A percentile compares a stretch with the other conserved stretches of the same genome.
Evolutionary conservation across 2,113 vertebrate species (phyloP).

Genomic region (Edolisoma coerulescens): DNA sequence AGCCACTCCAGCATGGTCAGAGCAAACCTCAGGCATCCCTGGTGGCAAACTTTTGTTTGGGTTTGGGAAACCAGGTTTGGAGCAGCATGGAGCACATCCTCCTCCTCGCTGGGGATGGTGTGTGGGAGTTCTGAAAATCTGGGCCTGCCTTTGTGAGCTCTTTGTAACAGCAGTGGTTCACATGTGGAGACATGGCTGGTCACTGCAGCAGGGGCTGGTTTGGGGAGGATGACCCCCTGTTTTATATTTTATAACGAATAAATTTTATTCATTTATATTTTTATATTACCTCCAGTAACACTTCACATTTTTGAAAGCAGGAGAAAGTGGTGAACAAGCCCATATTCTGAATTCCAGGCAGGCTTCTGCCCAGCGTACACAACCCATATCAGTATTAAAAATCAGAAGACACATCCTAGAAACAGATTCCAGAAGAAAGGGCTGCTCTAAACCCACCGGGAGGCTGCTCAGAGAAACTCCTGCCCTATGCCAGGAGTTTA

Average conservation of each 20-base stretch:
- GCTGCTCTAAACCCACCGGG: neutral
- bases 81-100: neutral
- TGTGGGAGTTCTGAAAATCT: neutral
- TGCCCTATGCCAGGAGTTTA: neutral
- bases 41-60: neutral
- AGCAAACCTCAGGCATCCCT: neutral
- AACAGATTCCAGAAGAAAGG: neutral
- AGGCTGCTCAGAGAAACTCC: neutral
- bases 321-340: neutral
- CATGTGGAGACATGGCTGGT: rapidly evolving
- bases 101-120: neutral
- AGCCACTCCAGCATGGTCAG: neutral
- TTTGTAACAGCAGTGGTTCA: neutral
- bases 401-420: neutral
- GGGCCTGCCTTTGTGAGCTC: neutral
- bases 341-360: neutral
- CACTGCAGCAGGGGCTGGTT: neutral
- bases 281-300: too few relatives aligned
- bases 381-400: neutral
- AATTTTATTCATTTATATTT: neutral
- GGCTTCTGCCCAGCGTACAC: neutral
- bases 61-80: neutral
- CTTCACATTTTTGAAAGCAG: neutral
- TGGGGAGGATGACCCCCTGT: neutral
- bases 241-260: neutral